Evolutionary conservation across 2,888 invertebrate species (phyloP), one percentile per base, ranked within the genome.

Genomic region (Drosophila dives): DNA sequence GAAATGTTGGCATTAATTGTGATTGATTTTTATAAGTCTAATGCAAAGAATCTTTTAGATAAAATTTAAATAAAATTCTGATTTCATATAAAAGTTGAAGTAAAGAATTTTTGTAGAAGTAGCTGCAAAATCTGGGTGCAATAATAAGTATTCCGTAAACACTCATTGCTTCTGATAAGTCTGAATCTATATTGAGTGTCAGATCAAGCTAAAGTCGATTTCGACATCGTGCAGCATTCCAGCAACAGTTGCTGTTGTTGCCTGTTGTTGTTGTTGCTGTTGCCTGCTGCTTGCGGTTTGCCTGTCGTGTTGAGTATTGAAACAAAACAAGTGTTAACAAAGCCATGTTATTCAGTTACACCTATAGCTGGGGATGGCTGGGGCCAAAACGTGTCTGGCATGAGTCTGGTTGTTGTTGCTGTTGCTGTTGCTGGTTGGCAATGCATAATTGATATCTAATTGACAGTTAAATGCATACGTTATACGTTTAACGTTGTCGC

Each of bases 371-470:
- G 7, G 60, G 55, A 29, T 59, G 54, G 3, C 54, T 62, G 67
- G 54, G 50, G 50, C 68, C 26, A 66, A 75, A 67, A 75, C 70
- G 78, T 74, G 73, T 76, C 72, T 78, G 72, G 76, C 75, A 67
- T 76, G 51, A 72, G 66, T 66, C 60, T 50, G 56, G 40, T 5
- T 17, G 29, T 45, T 48, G 48, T 32, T 42, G 42, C 32, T 49
- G 62, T 72, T 58, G 75, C 68, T 75, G 80, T 75, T 75, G 77
- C 69, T 81, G 86, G 80, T 75, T 78, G 77, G 66, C 83, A 88
- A 86, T 87, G 86, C 84, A 90, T 90, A 88, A 87, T 87, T 90
- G 90, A 90, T 88, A 88, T 86, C 84, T 90, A 87, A 87, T 86
- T 90, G 86, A 90, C 86, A 90, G 90, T 86, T 86, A 81, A 86